Evolutionary conservation across 2,113 vertebrate genomes (phyloP), one percentile per base, ranked within the genome.

Genomic region (Columbina picui): DNA sequence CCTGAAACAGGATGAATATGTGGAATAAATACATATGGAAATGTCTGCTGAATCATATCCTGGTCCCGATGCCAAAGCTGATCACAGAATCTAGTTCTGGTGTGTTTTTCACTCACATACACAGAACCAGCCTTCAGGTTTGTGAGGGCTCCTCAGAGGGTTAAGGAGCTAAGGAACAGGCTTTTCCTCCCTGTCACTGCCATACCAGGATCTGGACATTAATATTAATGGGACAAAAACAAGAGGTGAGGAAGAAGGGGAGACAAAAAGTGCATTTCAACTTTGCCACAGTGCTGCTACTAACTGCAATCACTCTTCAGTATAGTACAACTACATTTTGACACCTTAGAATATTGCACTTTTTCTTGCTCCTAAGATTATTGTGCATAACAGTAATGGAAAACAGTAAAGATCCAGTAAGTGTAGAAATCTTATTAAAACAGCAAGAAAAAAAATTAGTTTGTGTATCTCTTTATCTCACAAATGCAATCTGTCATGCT

Each of bases 41-140:
- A 0, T 0, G 0, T 18, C 26, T 82, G 21, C 36, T 79, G 64
- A 84, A 84, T 71, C 2, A 0, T 6, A 56, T 27, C 15, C 43
- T 10, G 10, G 22, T 9, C 47, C 13, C 3, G 20, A 82, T 14
- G 9, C 49, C 38, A 53, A 47, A 49, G 18, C 5, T 78, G 49
- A 56, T 36, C 20, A 17, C 7, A 49, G 3, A 82, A 5, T 8
- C 47, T 47, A 63, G 23, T 55, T 49, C 32, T 32, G 34, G 4
- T 4, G 1, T 47, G 34, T 17, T 39, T 65, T 71, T 34, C 57
- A 68, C 50, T 64, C 21, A 21, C 5, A 17, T 7, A 9, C 2
- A 3, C 9, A 61, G 10, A 89, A 34, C 2, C 25, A 84, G 10
- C 53, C 34, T 68, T 64, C 39, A 52, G n/a, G 9, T 9, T 67